A percentile compares a stretch with the other conserved stretches of the same genome.
These are phyloP conservation scores for Drosophila guanche DNA, from an alignment of 1,140 invertebrate genomes.

Conservation along the genomic window DNA sequence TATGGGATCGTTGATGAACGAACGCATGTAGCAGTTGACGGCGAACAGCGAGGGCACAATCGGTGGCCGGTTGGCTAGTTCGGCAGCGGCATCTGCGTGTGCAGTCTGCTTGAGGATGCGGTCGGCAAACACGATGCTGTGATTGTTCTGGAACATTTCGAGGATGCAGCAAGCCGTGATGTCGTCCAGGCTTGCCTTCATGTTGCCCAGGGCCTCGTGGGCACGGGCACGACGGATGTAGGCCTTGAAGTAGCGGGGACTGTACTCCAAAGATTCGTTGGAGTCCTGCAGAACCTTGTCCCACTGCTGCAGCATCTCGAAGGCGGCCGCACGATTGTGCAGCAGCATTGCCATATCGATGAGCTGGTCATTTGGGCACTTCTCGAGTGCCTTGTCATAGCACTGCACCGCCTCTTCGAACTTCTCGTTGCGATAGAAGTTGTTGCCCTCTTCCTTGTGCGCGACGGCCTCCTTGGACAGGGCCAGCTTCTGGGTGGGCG, in stretches of 20 bases:
- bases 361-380: constrained; percentile 89
- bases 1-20: constrained; percentile 91
- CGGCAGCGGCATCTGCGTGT: constrained; percentile 88
- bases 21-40: constrained; percentile 92
- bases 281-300: constrained; percentile 93
- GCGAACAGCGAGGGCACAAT: constrained; percentile 93
- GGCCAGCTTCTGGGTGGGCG: constrained; percentile 77
- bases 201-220: constrained; percentile 90
- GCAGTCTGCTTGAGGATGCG: constrained; percentile 91
- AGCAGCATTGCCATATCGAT: constrained; percentile 95
- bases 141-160: constrained; percentile 93
- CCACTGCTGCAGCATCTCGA: constrained; percentile 95
- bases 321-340: constrained; percentile 97
- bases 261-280: constrained; percentile 91
- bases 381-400: constrained; percentile 94
- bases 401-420: constrained; percentile 93
- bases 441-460: constrained; percentile 94
- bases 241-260: constrained; percentile 95
- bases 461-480: constrained; percentile 81
- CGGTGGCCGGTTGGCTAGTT: constrained; percentile 87
- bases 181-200: constrained; percentile 93
- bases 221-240: constrained; percentile 92
- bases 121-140: constrained; percentile 91
- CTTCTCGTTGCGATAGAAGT: constrained; percentile 92
- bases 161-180: constrained; percentile 96